Evolutionary conservation across 2,797 vertebrate genomes (phyloP).

Genomic region (Leuciscus waleckii): DNA sequence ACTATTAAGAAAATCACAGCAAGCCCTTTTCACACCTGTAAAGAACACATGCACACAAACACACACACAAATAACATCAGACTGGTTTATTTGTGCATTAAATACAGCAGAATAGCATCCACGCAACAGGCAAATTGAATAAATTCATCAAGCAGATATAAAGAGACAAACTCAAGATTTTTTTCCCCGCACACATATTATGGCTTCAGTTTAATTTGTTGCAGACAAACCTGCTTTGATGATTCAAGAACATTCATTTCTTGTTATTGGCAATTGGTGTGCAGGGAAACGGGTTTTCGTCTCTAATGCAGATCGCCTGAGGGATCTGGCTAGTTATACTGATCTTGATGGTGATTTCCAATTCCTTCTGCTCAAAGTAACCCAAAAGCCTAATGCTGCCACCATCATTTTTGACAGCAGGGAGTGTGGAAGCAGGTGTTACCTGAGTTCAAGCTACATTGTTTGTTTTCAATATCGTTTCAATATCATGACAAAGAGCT

Average conservation of each 20-base stretch:
- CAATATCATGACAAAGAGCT: background rate
- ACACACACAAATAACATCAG: background rate
- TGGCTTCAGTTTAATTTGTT: background rate
- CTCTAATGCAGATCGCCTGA: background rate
- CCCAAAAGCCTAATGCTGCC: background rate
- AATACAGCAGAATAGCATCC: background rate
- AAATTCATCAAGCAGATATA: background rate
- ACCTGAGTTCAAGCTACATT: background rate
- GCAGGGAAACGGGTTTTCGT: background rate
- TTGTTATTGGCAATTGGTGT: background rate
- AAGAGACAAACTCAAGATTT: background rate
- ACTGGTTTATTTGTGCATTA: background rate
- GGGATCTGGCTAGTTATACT: background rate
- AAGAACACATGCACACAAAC: background rate
- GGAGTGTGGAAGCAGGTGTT: background rate
- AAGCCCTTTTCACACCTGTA: slow-evolving; percentile 96
- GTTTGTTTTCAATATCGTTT: background rate
- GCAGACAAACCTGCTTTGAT: background rate
- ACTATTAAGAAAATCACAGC: slow-evolving; percentile 97
- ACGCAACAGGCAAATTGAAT: background rate
- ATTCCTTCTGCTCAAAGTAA: slow-evolving; percentile 14
- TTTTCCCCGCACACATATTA: background rate
- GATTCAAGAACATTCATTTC: background rate
- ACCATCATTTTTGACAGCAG: background rate
- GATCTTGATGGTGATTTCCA: background rate